phyloP scores from a whole-genome alignment of 2,797 vertebrate species.

The Myiotriccus ornatus region DNA sequence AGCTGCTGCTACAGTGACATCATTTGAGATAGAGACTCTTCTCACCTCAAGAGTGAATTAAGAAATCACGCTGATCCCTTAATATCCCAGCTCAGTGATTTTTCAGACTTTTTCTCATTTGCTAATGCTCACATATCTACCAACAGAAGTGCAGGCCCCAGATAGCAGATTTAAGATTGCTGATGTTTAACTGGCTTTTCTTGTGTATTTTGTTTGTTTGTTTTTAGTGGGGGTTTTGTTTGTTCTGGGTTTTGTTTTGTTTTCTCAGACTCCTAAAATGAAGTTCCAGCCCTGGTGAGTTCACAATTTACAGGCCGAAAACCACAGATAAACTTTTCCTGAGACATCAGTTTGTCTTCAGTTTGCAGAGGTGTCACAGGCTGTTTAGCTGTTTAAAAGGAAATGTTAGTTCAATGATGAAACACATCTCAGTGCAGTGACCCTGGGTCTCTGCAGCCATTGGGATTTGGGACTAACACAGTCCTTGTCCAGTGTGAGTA shows the following conservation, averaged over 20 bases:
- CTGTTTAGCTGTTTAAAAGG: not conserved
- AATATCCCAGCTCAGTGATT: not conserved
- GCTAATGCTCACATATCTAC: fast-evolving
- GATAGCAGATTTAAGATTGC: not conserved
- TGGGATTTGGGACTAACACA: not conserved
- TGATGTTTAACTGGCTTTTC: not conserved
- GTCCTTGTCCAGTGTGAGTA: fast-evolving
- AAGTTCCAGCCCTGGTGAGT: not conserved
- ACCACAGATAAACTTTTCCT: not conserved
- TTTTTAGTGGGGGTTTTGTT: fast-evolving
- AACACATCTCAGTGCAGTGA: not conserved
- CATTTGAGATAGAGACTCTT: not conserved
- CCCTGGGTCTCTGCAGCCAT: not conserved
- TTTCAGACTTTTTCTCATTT: not conserved
- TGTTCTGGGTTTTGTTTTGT: not conserved
- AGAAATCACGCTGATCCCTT: not conserved
- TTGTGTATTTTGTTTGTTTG: not conserved
- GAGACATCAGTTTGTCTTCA: not conserved
- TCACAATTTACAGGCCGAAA: not conserved
- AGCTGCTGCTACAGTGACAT: not conserved
- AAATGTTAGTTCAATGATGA: not conserved
- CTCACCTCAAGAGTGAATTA: not conserved
- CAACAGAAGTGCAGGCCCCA: not conserved
- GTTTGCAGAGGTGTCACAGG: not conserved
- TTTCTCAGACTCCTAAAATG: not conserved